phyloP scores from a whole-genome alignment of 1,140 invertebrate genomes.

The Ceratitis capitata region DNA sequence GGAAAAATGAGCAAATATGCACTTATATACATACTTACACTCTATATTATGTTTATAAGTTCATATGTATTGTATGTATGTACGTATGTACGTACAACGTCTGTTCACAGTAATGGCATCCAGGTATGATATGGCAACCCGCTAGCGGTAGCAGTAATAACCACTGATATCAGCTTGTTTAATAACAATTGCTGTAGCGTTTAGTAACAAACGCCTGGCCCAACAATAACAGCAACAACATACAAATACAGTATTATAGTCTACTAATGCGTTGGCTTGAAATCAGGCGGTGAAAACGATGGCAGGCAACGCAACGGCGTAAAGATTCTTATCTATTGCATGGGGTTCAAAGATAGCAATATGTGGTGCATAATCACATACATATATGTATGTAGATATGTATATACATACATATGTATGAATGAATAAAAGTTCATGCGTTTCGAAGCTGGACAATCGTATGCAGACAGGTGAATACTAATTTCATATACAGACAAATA shows the following conservation, averaged over 20 bases:
- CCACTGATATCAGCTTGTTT: slow-evolving; percentile 29
- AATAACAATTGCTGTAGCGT: slow-evolving; percentile 27
- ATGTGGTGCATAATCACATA: neutral
- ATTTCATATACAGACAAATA: neutral
- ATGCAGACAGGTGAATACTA: neutral
- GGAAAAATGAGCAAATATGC: neutral
- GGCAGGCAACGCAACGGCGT: neutral
- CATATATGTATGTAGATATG: neutral
- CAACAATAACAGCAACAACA: neutral
- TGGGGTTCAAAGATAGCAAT: neutral
- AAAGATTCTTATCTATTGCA: slow-evolving; percentile 17
- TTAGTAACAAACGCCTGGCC: neutral
- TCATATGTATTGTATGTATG: neutral
- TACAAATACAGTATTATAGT: neutral
- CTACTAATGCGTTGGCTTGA: neutral
- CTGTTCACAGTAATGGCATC: too few species aligned
- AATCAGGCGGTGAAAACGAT: neutral
- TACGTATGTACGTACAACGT: too few species aligned
- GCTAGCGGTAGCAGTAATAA: neutral
- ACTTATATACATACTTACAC: neutral
- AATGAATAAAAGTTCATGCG: neutral
- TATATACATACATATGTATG: neutral
- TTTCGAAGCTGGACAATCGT: neutral
- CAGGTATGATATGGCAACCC: slow-evolving; percentile 7
- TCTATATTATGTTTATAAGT: too few species aligned